Base-by-base conservation (phyloP, 2,888 invertebrate species). In the Psylliodes chrysocephalus region DNA sequence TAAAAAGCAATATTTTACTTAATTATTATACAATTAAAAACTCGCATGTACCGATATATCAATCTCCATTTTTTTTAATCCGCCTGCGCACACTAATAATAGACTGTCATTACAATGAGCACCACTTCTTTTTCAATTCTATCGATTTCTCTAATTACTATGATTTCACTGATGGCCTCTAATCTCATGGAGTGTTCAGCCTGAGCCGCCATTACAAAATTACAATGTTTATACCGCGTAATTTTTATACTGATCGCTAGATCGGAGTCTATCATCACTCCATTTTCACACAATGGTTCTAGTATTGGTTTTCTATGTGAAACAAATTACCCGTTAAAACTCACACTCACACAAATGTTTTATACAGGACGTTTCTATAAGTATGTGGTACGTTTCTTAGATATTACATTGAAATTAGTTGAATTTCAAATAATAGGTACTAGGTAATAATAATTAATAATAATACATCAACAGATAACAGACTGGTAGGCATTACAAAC, bases 161-260 rank as follows among this genome's bases (percentile, higher is more conserved):
- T 49, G 8, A 49, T 49, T 49, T 7, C 28, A n/a, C 8, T 25
- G 28, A 30, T 12, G 49, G 49, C 46, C 15, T 49, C 12, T 49
- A 49, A 49, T 30, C 15, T 14, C 4, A 6, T 6, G 12, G 49
- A 49, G 15, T 46, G 46, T 46, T 12, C n/a, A 22, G 46, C 22
- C 15, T 22, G 25, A 47, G 19, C 57, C 59, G 15, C 47, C 28
- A 53, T 63, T 57, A 63, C 56, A 46, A 63, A 63, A 63, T 63
- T 63, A 63, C 35, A 57, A 59, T 63, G 63, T 53, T 63, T 53
- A 53, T 15, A 47, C 18, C 46, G 49, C 52, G 46, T 56, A 42
- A 63, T 55, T 56, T 46, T 57, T 56, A 57, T 63, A 5, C 15
- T 35, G 62, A 62, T 62, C 44, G 56, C 49, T 56, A 56, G 35